Base-by-base conservation (phyloP, 1,140 invertebrate species). In the Sitophilus oryzae region DNA sequence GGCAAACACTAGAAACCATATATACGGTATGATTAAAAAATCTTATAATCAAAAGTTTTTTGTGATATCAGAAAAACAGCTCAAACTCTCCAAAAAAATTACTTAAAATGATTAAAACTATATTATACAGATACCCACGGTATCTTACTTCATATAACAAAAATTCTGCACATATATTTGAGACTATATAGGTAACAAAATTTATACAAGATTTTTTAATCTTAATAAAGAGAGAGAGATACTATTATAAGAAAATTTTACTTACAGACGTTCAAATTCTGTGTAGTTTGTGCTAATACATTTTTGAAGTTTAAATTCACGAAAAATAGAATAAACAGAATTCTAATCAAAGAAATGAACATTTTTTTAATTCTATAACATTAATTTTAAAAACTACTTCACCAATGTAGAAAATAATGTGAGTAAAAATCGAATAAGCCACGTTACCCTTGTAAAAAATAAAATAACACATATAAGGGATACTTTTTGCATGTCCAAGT, bases 241-340 rank as follows among this genome's bases (percentile, higher is more conserved):
- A 10, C 19, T 3, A 30, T 57, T 59, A 16, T 42, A 18, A 35
- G 15, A 44, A 22, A 9, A 36, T 41, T 23, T 6, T 69, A 76
- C 77, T 77, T 72, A 80, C 77, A 71, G 61, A 79, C 74, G 44
- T 79, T 79, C 40, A 80, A 77, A 65, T 77, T 80, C 68, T 80
- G 78, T 10, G 76, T 79, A 4, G 77, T 79, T 68, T 80, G 77
- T 30, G 44, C 16, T 16, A 30, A 6, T 14, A 34, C 21, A n/a
- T 4, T 14, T 14, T 30, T 11, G 15, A 22, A 15, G 15, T 19
- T 11, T 19, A 15, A 14, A 44, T 8, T 14, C 10, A 44, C 6
- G 14, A 44, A 16, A 5, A 44, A 6, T 3, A 44, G n/a, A 20
- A 44, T 10, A 44, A 44, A 44, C 19, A 5, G 10, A 5, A 10